A percentile compares a stretch with the other conserved stretches of the same genome.
Evolutionary conservation across 2,888 invertebrate species (phyloP).

Genomic region (Drosophila mayaguana): DNA sequence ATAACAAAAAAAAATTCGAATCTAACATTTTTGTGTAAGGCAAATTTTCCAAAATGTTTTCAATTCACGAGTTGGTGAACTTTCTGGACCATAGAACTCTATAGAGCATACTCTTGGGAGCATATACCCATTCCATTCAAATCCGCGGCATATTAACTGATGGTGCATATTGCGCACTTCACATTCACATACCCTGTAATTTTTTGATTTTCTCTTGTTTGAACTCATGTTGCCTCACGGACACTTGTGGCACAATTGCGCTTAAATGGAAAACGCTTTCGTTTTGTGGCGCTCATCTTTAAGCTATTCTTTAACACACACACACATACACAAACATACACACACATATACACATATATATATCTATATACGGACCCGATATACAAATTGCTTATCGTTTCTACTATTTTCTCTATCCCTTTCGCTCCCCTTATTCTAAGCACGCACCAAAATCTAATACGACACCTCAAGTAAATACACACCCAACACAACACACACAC

Average conservation of each 20-base stretch:
- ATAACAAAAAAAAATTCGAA: not conserved
- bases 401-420: constrained; percentile 45
- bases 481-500: not conserved
- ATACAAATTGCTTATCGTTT: constrained; percentile 54
- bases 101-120: constrained; percentile 3
- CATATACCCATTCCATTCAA: not conserved
- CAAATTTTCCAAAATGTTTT: not conserved
- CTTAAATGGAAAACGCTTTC: constrained; percentile 21
- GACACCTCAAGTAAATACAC: constrained; percentile 13
- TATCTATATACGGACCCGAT: constrained; percentile 22
- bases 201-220: not conserved
- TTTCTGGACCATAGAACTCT: not conserved
- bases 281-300: constrained; percentile 31
- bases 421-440: constrained; percentile 46
- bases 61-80: constrained; percentile 2
- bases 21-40: not conserved
- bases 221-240: constrained; percentile 1
- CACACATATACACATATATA: constrained; percentile 25
- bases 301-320: constrained; percentile 52
- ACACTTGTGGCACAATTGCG: constrained; percentile 30
- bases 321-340: constrained; percentile 34
- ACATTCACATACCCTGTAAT: constrained; percentile 20
- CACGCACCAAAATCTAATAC: constrained; percentile 57
- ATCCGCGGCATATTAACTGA: not conserved
- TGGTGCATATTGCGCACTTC: constrained; percentile 2